Evolutionary conservation across 37 sponge, comb jelly and placozoan genomes (phyloP), one percentile per base, ranked within the genome.

Genomic region (Eunapius fragilis): DNA sequence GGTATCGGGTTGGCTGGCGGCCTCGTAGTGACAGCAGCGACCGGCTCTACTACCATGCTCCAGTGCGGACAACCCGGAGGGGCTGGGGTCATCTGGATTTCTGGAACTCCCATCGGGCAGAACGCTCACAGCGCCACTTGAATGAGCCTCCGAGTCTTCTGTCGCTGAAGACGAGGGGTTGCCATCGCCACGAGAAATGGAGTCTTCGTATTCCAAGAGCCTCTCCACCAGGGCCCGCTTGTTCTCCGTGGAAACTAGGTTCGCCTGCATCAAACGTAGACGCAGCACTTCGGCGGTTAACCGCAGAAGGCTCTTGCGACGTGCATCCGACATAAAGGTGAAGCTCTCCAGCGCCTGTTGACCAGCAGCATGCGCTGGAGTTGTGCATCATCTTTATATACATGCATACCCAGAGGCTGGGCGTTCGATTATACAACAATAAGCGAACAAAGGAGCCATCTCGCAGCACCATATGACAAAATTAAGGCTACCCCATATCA

Each of bases 311-410:
- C 58, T 58, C 58, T 58, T 58, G 58, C 58, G 58, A 72, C 73
- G 31, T 72, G 73, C 31, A 72, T 32, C 31, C 2, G 31, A 32
- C 31, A 72, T 72, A 72, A 72, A 72, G 73, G 73, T 72, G 73
- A 72, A 72, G 73, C 73, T 72, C 73, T 33, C 73, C 73, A 72
- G 73, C 73, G 31, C 73, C 27, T 72, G 58, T 58, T 58, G 58
- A 58, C 58, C 58, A 58, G 14, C 58, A 58, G 58, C 17, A 58
- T 58, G 58, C 22, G 58, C 17, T 58, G 58, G 58, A 58, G 14
- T 58, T 58, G 58, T 19, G 58, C 58, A 58, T 58, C 58, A 58
- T 58, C 58, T 58, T 58, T 58, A 17, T 58, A 58, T 58, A 58
- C 58, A 58, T 58, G 58, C 22, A 58, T 58, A 58, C 58, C 58